Base-by-base conservation (phyloP, 1,140 invertebrate genomes). In the Parasteatoda tepidariorum region DNA sequence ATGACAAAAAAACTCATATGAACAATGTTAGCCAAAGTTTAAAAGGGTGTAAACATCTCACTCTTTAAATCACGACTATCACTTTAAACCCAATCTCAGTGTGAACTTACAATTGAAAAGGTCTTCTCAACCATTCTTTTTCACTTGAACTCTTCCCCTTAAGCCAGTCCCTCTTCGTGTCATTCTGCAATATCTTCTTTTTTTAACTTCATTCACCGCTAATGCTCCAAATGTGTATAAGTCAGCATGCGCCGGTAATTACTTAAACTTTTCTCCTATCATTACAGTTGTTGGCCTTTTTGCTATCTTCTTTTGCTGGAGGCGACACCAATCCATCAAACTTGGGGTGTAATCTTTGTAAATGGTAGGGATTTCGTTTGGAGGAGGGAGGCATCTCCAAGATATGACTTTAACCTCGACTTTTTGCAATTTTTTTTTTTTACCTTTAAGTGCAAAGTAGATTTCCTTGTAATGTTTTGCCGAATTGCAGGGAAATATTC, bases 281-380 rank as follows among this genome's bases (percentile, higher is more conserved):
- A 81, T 81, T 81, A 81, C 9, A 38, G 33, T 55, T 38, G 38
- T 26, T 13, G 11, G 15, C 18, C 2, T 1, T 68, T 68, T 59
- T 59, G 18, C 24, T 59, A 5, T n/a, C 24, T 26, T 11, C 31
- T n/a, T 30, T 70, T 61, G 66, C 78, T 62, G 0, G 22, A 41
- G 34, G 78, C 28, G 78, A 82, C 66, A 62, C 54, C 78, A 71
- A 82, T 82, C 67, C 67, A 82, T 82, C 78, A 82, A 24, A 70
- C 31, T 11, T 33, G 55, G 78, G 54, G 66, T 82, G 66, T 55
- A 82, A 82, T 71, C 33, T 28, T 18, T 68, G 54, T 70, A 82
- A 82, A 82, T 62, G 67, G 33, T 30, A 34, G 6, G 73, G 70
- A 55, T 34, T 62, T 75, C 38, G 38, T 48, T 38, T 31, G 31